phyloP scores from a whole-genome alignment of 2,797 vertebrate genomes.

The Rousettus madagascariensis region DNA sequence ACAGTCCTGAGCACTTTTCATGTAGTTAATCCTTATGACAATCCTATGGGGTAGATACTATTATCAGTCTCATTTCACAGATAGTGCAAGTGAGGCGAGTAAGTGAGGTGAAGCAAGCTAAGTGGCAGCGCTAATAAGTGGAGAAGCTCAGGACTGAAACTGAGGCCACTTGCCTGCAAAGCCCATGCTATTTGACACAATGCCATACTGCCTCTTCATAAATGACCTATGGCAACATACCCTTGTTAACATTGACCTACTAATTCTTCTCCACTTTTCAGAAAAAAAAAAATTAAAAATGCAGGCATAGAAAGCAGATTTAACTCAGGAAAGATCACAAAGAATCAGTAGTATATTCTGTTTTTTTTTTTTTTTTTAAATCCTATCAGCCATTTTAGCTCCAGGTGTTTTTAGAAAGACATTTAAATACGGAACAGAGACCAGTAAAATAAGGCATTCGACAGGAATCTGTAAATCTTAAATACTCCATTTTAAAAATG shows the following conservation, averaged over 20 bases:
- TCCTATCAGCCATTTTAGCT: background rate
- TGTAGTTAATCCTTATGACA: background rate
- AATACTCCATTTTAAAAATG: constrained; percentile 41
- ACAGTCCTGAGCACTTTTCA: background rate
- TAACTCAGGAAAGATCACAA: background rate
- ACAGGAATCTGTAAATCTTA: background rate
- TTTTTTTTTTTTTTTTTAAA: background rate
- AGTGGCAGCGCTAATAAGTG: background rate
- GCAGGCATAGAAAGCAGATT: background rate
- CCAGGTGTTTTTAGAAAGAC: background rate
- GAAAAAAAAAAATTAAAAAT: background rate
- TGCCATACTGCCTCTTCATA: background rate
- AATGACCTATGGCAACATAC: background rate
- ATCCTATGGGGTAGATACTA: too few species aligned
- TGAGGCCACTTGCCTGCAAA: background rate
- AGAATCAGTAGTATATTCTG: background rate
- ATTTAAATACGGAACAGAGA: background rate
- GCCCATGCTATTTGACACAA: background rate
- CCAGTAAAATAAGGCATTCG: background rate
- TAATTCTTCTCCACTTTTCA: background rate
- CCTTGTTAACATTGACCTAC: background rate
- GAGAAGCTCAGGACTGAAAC: too few species aligned
- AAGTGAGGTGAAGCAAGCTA: background rate
- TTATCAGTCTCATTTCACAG: background rate
- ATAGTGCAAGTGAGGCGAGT: background rate